Conservation (phyloP, 2,797 vertebrate species). For the Silurus aristotelis region DNA sequence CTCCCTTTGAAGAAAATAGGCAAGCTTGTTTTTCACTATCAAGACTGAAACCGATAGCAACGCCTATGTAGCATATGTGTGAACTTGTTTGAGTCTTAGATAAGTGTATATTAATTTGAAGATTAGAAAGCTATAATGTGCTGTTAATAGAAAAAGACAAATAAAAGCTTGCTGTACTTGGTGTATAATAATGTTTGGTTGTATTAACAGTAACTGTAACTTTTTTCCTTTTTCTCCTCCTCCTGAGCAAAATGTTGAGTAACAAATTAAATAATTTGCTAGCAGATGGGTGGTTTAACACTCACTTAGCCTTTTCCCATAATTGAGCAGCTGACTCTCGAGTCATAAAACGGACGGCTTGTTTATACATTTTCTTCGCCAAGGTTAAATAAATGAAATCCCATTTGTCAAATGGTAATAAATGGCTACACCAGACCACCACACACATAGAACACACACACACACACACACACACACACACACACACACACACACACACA, state of each 20-base stretch:
- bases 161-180: neutral
- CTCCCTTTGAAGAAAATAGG: neutral
- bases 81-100: too few relatives aligned
- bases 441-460: neutral
- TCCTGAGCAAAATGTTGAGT: slow-evolving; percentile 80
- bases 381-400: slow-evolving; percentile 99
- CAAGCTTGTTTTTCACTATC: neutral
- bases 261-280: slow-evolving; percentile 99
- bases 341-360: slow-evolving; percentile 99
- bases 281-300: slow-evolving; percentile 99
- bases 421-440: slow-evolving; percentile 86
- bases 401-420: slow-evolving; percentile 99
- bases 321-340: slow-evolving; percentile 98
- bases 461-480: slow-evolving; percentile 56
- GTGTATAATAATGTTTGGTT: neutral
- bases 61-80: too few relatives aligned
- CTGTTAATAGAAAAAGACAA: neutral
- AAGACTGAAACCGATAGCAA: neutral
- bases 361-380: slow-evolving; percentile 97
- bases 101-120: too few relatives aligned
- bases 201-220: neutral
- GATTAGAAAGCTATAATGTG: neutral
- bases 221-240: neutral
- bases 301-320: slow-evolving; percentile 99
- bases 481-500: slow-evolving; percentile 81